Evolutionary conservation across 1,140 invertebrate species (phyloP), one percentile per base, ranked within the genome.

Genomic region (Pissodes strobi): DNA sequence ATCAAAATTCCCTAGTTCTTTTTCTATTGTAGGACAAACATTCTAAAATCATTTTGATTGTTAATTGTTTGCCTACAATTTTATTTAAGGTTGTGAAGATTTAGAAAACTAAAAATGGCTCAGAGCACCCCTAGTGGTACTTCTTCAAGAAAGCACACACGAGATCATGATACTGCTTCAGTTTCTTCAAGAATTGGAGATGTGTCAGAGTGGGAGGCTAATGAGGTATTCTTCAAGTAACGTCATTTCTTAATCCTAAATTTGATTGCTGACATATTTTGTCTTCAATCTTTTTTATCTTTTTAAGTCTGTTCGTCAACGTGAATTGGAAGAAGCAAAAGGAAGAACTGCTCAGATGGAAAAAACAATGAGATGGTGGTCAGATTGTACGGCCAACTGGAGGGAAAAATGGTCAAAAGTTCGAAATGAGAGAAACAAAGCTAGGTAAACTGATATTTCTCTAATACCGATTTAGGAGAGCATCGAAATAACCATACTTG

Each of bases 341-440:
- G 92, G 93, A 1, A 79, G 95, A 58, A 93, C 93, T 2, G 88
- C 93, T 0, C 95, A 98, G 79, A 98, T 98, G 95, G 95, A 98
- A 77, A 98, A 98, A 80, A 98, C 96, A 0, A 98, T 98, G 94
- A 82, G 93, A 51, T 98, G 95, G 95, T 98, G 95, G 95, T 91
- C 90, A 0, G 91, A 93, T 69, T 94, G 91, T 76, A 97, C 95
- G 0, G 88, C 89, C 10, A 92, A 92, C 73, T 94, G 91, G 91
- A 83, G 95, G 6, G 93, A 97, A 78, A 98, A 98, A 76, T 98
- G 95, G 96, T 95, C 91, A 78, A 96, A 97, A 80, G 88, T 92
- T 4, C 80, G 91, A 43, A 90, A 88, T 74, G 92, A 95, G 79
- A 82, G 92, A 15, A 94, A 94, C 72, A 90, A 92, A 78, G 89